A percentile compares a stretch with the other conserved stretches of the same genome.
These are phyloP conservation scores for Delphinus delphis DNA, from an alignment of 2,113 vertebrate species.

Conservation along the genomic window DNA sequence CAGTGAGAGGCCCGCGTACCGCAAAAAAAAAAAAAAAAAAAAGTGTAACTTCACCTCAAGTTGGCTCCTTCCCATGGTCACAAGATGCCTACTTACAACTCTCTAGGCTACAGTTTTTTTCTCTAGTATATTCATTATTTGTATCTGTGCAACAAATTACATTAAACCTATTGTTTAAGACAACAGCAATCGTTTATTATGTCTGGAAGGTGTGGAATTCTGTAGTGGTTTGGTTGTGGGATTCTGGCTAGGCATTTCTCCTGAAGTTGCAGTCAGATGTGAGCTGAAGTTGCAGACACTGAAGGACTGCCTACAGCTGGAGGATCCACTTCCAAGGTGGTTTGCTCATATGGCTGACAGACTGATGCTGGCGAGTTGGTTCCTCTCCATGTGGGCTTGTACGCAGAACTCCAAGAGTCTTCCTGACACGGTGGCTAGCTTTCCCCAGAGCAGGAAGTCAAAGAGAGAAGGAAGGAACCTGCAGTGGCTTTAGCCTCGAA, in stretches of 20 bases:
- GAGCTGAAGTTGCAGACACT: neutral
- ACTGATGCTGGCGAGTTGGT: neutral
- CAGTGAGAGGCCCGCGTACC: too few species aligned
- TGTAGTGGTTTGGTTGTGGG: neutral
- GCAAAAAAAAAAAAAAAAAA: neutral
- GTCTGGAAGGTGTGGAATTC: neutral
- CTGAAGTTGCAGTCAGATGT: neutral
- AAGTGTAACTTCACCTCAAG: neutral
- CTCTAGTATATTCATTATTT: neutral
- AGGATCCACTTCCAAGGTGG: neutral
- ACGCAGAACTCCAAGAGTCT: neutral
- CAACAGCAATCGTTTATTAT: neutral
- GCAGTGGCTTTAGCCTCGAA: neutral
- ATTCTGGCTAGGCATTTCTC: neutral
- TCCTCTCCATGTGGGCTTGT: neutral
- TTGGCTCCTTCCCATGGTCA: neutral
- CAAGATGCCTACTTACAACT: neutral
- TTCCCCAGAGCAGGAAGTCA: neutral
- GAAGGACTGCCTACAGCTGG: neutral
- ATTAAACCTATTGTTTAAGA: neutral
- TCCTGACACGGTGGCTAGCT: neutral
- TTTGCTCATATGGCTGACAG: too few species aligned
- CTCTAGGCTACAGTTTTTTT: neutral
- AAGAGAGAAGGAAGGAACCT: neutral
- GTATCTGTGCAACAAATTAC: conserved; percentile 19